These are phyloP conservation scores for Ibidorhyncha struthersii DNA, from an alignment of 2,113 vertebrate genomes.

Conservation along the genomic window DNA sequence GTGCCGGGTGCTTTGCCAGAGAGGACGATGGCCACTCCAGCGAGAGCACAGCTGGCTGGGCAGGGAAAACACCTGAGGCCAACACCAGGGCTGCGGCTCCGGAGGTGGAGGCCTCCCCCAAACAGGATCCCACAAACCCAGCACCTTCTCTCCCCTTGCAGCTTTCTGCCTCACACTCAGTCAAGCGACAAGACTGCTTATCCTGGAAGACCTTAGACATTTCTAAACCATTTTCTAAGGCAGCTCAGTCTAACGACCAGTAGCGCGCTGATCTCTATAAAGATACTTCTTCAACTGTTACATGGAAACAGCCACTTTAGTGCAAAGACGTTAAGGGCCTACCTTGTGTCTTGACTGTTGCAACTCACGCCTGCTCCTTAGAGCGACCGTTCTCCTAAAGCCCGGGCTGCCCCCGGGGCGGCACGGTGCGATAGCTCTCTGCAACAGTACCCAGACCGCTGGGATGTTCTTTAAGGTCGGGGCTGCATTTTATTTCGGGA, in stretches of 20 bases:
- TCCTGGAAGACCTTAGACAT: accelerated
- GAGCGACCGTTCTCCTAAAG: background rate
- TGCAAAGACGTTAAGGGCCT: background rate
- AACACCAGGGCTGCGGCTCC: background rate
- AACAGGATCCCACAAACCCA: background rate
- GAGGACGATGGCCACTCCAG: background rate
- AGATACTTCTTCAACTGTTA: background rate
- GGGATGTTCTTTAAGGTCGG: background rate
- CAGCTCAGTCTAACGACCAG: background rate
- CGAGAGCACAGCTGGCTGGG: background rate
- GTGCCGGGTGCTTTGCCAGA: no score
- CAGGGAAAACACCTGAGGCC: background rate
- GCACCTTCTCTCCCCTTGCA: background rate
- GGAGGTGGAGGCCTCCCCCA: background rate
- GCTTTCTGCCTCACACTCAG: background rate
- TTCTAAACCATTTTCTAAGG: background rate
- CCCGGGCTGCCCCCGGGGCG: accelerated
- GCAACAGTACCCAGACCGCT: background rate
- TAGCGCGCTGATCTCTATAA: background rate
- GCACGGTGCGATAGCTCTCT: background rate
- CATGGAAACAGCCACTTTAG: background rate
- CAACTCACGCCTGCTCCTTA: background rate
- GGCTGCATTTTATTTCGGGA: slow-evolving; percentile 9
- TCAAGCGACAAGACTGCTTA: background rate
- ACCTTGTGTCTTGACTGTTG: background rate